Conservation (phyloP, 1,140 invertebrate genomes). For the Sycophaga agraensis region DNA sequence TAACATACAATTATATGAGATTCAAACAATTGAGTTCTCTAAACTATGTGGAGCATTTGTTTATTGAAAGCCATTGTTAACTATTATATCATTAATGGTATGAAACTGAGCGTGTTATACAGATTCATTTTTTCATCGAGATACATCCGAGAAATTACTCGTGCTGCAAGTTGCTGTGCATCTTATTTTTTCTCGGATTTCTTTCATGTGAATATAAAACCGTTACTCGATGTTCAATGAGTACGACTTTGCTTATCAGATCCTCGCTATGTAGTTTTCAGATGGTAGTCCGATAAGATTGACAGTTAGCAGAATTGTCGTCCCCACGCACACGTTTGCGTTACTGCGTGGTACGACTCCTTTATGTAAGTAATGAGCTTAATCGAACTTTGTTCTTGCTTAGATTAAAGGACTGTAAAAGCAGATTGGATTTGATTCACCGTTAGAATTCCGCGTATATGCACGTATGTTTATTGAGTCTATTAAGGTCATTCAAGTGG, state of each 20-base stretch:
- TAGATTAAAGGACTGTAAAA: neutral
- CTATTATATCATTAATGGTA: no score
- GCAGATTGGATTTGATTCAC: neutral
- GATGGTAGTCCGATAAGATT: conserved; percentile 31
- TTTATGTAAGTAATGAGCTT: neutral
- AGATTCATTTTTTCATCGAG: no score
- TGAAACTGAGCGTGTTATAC: no score
- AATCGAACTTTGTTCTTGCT: conserved; percentile 3
- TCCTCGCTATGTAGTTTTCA: conserved; percentile 26
- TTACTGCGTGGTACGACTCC: neutral
- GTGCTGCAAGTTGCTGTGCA: no score
- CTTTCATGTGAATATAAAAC: conserved; percentile 20
- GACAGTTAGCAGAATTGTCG: conserved; percentile 23
- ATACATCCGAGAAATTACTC: no score
- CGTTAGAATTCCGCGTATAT: conserved; percentile 1
- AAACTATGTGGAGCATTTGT: no score
- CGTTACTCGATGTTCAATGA: conserved; percentile 32
- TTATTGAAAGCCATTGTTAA: no score
- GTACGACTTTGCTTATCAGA: conserved; percentile 27
- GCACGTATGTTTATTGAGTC: no score
- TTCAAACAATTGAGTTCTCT: no score
- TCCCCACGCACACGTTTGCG: neutral
- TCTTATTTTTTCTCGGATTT: no score
- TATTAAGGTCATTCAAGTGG: no score
- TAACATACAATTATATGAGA: no score